Conservation (phyloP, 2,888 invertebrate species). For the Lucinisca nassula region DNA sequence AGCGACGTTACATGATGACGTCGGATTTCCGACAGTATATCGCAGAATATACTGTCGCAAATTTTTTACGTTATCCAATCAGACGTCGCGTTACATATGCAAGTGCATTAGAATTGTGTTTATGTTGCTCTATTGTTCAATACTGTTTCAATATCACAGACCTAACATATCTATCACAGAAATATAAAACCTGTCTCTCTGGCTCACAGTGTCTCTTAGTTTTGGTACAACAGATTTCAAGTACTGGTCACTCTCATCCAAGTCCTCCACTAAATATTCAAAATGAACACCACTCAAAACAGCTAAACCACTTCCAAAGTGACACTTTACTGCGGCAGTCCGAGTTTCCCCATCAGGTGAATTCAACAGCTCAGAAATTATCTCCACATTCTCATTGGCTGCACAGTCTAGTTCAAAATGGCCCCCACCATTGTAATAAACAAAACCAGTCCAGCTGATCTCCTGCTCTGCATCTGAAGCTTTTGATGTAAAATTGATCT, state of each 20-base stretch:
- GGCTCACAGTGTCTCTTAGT: neutral
- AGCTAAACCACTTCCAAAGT: slow-evolving; percentile 77
- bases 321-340: slow-evolving; percentile 68
- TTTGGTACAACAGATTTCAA: neutral
- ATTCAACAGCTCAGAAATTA: neutral
- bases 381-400: neutral
- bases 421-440: slow-evolving; percentile 40
- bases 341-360: neutral
- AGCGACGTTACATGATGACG: no score
- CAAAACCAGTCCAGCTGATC: neutral
- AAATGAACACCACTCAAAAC: slow-evolving; percentile 82
- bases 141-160: no score
- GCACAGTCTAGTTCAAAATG: neutral
- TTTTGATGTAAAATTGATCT: slow-evolving; percentile 29
- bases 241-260: slow-evolving; percentile 51
- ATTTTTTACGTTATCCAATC: no score
- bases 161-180: neutral
- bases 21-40: no score
- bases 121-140: no score
- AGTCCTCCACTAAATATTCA: slow-evolving; percentile 75
- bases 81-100: no score
- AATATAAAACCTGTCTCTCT: slow-evolving; percentile 5
- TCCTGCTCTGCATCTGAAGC: neutral
- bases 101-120: no score
- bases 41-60: no score